Base-by-base conservation (phyloP, 2,888 invertebrate genomes). In the Stomorhina lunata region DNA sequence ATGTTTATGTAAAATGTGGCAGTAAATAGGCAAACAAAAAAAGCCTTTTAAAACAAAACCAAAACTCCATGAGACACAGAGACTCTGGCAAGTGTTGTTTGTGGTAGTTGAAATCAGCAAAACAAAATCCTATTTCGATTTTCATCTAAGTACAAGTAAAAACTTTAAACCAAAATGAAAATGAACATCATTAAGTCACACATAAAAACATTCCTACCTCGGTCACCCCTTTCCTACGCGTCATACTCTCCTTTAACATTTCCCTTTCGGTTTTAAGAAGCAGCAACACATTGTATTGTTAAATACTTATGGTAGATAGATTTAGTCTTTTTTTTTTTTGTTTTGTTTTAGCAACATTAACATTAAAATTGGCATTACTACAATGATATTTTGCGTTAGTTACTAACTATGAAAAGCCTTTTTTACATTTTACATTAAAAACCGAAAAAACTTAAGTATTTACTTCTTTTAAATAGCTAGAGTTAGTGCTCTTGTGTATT, bases 291-390 rank as follows among this genome's bases (percentile, higher is more conserved):
- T 48, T 73, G 63, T 81, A 75, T 78, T 69, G 48, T 75, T 78
- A 75, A 69, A 77, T 68, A 73, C 10, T 73, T 76, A 20, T 37
- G 37, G n/a, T n/a, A n/a, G n/a, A n/a, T n/a, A n/a, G n/a, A n/a
- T 48, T 15, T 9, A 25, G 10, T 50, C 10, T 55, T 15, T 32
- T 27, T 0, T 7, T 12, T 27, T 34, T 20, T 22, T 59, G 5
- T 22, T 22, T 57, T 57, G 20, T 32, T 4, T 66, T 61, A 76
- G 61, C 72, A 61, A 12, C 22, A 50, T 72, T 68, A 73, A 63
- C 72, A 81, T 68, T 72, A 78, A 78, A 81, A 75, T 63, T 80
- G 80, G 34, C 65, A 76, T 75, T 59, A 76, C 34, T 55, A 69
- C 80, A 69, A 45, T 20, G 57, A 66, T 37, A 29, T 53, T 55